Conservation (phyloP, 2,888 invertebrate genomes). For the Dendrolimus pini region DNA sequence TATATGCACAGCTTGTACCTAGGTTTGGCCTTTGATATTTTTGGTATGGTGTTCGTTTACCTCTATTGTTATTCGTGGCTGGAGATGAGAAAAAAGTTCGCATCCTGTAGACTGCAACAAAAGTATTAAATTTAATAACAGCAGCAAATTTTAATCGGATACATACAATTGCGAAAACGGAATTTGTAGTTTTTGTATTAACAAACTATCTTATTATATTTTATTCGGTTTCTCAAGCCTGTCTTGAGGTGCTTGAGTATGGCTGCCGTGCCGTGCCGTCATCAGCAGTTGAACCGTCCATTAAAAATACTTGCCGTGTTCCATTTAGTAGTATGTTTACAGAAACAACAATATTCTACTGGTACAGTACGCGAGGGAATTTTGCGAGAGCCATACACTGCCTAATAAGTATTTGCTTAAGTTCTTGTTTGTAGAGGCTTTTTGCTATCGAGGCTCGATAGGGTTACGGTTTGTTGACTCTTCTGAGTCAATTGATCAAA, state of each 20-base stretch:
- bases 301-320: conserved; percentile 61
- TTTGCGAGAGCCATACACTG: conserved; percentile 56
- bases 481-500: conserved; percentile 46
- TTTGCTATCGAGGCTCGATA: conserved; percentile 62
- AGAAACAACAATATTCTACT: conserved; percentile 57
- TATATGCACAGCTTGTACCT: conserved; percentile 40
- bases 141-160: conserved; percentile 21
- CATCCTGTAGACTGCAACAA: conserved; percentile 32
- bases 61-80: conserved; percentile 43
- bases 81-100: conserved; percentile 26
- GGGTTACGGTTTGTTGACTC: conserved; percentile 53
- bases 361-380: conserved; percentile 50
- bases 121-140: conserved; percentile 30
- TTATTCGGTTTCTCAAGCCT: too few species aligned
- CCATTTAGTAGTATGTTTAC: conserved; percentile 51
- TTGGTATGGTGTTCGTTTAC: conserved; percentile 44
- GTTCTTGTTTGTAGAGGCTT: conserved; percentile 51
- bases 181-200: conserved; percentile 13
- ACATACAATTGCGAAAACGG: conserved; percentile 29
- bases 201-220: conserved; percentile 15
- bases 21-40: conserved; percentile 42
- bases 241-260: background rate
- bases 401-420: conserved; percentile 48
- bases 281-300: conserved; percentile 48
- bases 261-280: conserved; percentile 53